Base-by-base conservation (phyloP, 1,140 invertebrate genomes). In the Pseudobourletiella spinata region DNA sequence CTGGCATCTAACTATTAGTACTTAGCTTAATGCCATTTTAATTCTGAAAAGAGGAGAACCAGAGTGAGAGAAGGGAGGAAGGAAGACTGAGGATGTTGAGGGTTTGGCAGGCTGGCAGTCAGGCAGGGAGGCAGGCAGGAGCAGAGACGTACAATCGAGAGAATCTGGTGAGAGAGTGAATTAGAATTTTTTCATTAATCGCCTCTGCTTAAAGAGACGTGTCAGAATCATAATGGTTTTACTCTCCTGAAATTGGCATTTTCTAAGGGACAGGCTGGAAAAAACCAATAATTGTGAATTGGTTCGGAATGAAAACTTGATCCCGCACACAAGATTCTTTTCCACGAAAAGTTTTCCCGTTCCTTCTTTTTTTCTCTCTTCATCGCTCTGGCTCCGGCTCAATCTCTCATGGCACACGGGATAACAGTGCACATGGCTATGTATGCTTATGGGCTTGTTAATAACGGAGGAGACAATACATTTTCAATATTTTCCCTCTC, bases 171-270 rank as follows among this genome's bases (percentile, higher is more conserved):
- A n/a, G 2, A 51, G 58, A 60, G 35, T 32, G 50, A 61, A 61
- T 61, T 61, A 61, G 59, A 61, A 51, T 51, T 61, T 61, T 61
- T 61, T 61, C 59, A 61, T 55, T 61, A 61, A 61, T 55, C 59
- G 51, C 26, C 52, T 51, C 44, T 56, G 29, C 48, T 60, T 60
- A 60, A n/a, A 60, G 58, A 51, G 48, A 48, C 57, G 57, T 59
- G 57, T 59, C 57, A 59, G 57, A 48, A 26, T 46, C 57, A 48
- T 59, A 30, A 59, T 59, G 32, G 58, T 60, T 51, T 52, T 32
- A n/a, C 28, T 20, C 20, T 30, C 22, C 58, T 60, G 58, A 60
- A 51, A 60, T 60, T 60, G 58, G 50, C 58, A 60, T 44, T 60
- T 51, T 51, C 48, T 26, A 51, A 24, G 24, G 28, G 48, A 51